Evolutionary conservation across 2,113 vertebrate genomes (phyloP).

Genomic region (Cynoglossus semilaevis): DNA sequence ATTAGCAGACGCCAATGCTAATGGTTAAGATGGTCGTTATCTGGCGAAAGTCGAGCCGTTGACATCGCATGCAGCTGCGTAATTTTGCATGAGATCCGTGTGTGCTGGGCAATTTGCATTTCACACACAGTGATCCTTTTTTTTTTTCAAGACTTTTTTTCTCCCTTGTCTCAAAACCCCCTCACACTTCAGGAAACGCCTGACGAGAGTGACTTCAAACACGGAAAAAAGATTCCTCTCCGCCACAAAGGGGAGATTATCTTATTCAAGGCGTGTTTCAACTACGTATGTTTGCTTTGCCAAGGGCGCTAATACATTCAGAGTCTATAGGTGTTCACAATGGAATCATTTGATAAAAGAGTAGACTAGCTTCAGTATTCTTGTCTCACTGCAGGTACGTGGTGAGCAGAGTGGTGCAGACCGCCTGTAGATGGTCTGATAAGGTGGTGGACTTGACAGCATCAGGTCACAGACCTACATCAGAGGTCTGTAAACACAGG

Average conservation of each 20-base stretch:
- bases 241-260: constrained; percentile 21
- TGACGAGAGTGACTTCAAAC: constrained; percentile 20
- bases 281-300: neutral
- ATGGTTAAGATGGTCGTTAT: constrained; percentile 4
- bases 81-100: neutral
- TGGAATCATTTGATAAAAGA: constrained; percentile 25
- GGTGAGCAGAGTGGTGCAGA: constrained; percentile 4
- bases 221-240: constrained; percentile 16
- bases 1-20: constrained; percentile 7
- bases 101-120: neutral
- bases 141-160: no score
- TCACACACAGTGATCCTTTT: no score
- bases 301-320: no score
- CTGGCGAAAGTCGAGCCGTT: neutral
- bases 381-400: neutral
- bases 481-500: constrained; percentile 54
- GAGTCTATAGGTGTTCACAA: constrained; percentile 5
- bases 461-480: constrained; percentile 43
- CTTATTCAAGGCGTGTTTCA: constrained; percentile 21
- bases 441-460: constrained; percentile 24
- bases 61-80: neutral
- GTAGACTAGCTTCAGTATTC: constrained; percentile 26
- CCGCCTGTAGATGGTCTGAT: constrained; percentile 40
- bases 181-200: constrained; percentile 7
- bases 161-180: constrained; percentile 1